Evolutionary conservation across 1,140 invertebrate genomes (phyloP).

Genomic region (Charaxes varanes): DNA sequence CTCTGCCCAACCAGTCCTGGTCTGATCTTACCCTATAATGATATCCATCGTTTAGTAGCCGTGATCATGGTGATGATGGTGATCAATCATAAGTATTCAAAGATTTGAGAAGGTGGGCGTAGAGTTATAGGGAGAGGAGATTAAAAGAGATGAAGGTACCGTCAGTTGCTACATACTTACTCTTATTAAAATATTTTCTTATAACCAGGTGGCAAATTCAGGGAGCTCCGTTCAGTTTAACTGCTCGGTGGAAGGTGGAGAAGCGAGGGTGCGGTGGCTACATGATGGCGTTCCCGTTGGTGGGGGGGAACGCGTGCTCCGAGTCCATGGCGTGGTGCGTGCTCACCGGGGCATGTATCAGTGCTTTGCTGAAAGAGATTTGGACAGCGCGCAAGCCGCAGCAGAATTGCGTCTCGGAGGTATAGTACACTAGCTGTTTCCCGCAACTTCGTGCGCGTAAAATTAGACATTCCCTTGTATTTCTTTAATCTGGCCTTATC

Average conservation of each 20-base stretch:
- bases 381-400: slow-evolving; percentile 81
- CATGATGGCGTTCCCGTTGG: slow-evolving; percentile 81
- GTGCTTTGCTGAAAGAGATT: slow-evolving; percentile 83
- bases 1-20: too few species aligned
- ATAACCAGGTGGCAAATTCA: slow-evolving; percentile 61
- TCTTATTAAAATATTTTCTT: neutral
- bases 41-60: too few species aligned
- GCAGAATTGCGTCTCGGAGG: slow-evolving; percentile 84
- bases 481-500: too few species aligned
- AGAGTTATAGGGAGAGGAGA: too few species aligned
- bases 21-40: too few species aligned
- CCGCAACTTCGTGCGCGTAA: neutral
- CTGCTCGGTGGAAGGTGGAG: slow-evolving; percentile 85
- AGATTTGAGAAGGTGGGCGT: too few species aligned
- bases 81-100: too few species aligned
- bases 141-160: too few species aligned
- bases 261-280: slow-evolving; percentile 83
- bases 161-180: too few species aligned
- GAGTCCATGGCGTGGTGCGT: slow-evolving; percentile 79
- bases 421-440: slow-evolving; percentile 44
- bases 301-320: slow-evolving; percentile 73
- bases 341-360: slow-evolving; percentile 91
- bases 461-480: too few species aligned
- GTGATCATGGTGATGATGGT: too few species aligned
- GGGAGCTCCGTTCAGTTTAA: slow-evolving; percentile 66